These are phyloP conservation scores for Aspidoscelis tigris DNA, from an alignment of 2,113 vertebrate genomes.

Conservation along the genomic window DNA sequence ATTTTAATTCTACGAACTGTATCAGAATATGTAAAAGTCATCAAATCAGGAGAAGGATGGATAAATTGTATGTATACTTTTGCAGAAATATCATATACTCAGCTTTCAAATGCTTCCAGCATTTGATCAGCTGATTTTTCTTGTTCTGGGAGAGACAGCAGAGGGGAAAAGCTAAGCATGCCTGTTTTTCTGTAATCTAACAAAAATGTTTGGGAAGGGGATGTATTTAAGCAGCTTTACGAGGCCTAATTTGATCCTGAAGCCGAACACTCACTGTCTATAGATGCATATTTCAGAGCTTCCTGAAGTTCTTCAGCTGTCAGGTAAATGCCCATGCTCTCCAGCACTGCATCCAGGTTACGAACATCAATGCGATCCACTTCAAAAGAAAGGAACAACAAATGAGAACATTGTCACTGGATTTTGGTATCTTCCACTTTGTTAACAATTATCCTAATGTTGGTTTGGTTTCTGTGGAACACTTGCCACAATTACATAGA, in stretches of 20 bases:
- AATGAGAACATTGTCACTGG: neutral
- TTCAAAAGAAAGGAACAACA: too few relatives aligned
- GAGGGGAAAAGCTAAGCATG: too few relatives aligned
- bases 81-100: too few relatives aligned
- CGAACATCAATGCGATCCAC: neutral
- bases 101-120: too few relatives aligned
- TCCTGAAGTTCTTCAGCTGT: conserved; percentile 44
- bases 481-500: neutral
- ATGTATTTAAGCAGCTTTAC: neutral
- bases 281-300: neutral
- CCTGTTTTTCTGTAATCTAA: too few relatives aligned
- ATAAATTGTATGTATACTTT: too few relatives aligned
- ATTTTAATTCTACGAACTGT: too few relatives aligned
- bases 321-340: conserved; percentile 37
- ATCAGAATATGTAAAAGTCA: too few relatives aligned
- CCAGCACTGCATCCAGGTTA: neutral
- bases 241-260: neutral
- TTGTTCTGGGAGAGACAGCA: too few relatives aligned
- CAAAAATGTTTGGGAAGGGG: too few relatives aligned
- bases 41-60: too few relatives aligned
- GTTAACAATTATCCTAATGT: neutral
- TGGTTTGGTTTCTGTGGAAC: neutral
- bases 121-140: too few relatives aligned
- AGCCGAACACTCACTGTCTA: conserved; percentile 30
- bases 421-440: neutral